phyloP scores from a whole-genome alignment of 1,140 invertebrate genomes.

The Halyomorpha halys region DNA sequence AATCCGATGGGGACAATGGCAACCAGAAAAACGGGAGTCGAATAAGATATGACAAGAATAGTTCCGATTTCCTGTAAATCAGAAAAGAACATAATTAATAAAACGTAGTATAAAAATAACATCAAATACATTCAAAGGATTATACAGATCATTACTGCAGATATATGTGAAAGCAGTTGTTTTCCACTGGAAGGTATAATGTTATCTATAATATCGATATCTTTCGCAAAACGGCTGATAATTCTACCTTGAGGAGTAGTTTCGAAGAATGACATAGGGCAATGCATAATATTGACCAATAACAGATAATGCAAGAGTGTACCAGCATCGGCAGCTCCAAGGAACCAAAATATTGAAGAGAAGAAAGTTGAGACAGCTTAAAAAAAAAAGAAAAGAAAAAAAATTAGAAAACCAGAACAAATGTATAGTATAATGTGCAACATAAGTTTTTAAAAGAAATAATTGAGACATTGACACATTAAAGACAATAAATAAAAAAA shows the following conservation, averaged over 20 bases:
- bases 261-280: conserved; percentile 66
- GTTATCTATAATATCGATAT: conserved; percentile 56
- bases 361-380: conserved; percentile 34
- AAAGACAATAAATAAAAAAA: no score
- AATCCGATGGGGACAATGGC: no score
- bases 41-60: no score
- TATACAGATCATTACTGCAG: not conserved
- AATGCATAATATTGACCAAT: conserved; percentile 49
- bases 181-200: conserved; percentile 33
- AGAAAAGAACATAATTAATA: no score
- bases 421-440: no score
- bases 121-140: no score
- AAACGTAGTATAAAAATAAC: no score
- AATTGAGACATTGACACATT: no score
- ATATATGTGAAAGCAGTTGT: not conserved
- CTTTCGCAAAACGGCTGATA: conserved; percentile 62
- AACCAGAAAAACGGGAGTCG: no score
- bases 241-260: conserved; percentile 59
- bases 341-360: conserved; percentile 43
- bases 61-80: no score
- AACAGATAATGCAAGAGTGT: conserved; percentile 46
- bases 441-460: no score
- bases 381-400: not conserved
- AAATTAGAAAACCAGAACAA: no score
- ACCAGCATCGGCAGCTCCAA: conserved; percentile 50